Percentiles rank a stretch among this genome's conserved stretches.
Evolutionary conservation across 2,888 invertebrate species (phyloP).

Genomic region (Busseola fusca): DNA sequence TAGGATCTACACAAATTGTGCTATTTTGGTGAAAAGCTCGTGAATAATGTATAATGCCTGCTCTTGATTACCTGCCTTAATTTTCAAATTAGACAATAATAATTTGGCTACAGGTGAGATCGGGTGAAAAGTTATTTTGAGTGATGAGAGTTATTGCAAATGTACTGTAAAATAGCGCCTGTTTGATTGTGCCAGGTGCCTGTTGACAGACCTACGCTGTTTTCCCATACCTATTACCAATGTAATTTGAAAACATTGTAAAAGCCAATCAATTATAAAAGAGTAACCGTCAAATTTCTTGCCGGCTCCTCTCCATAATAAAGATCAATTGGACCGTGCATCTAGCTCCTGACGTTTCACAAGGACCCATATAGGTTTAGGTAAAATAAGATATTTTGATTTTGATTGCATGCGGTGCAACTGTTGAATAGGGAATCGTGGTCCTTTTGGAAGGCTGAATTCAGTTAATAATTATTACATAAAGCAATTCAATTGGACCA

Average conservation of each 20-base stretch:
- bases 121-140: neutral
- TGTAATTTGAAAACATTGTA: neutral
- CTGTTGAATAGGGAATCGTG: neutral
- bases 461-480: neutral
- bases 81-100: neutral
- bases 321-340: neutral
- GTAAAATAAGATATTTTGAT: neutral
- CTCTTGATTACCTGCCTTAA: neutral
- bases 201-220: neutral
- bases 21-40: constrained; percentile 16
- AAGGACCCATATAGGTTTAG: neutral
- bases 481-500: neutral
- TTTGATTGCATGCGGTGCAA: neutral
- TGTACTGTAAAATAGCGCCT: neutral
- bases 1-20: neutral
- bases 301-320: too few relatives aligned
- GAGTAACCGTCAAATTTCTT: neutral
- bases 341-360: neutral
- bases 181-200: neutral
- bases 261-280: neutral
- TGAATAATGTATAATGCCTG: constrained; percentile 11
- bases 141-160: neutral
- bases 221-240: neutral
- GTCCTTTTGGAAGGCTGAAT: neutral
- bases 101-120: neutral